Evolutionary conservation across 2,113 vertebrate genomes (phyloP).

Genomic region (Hydrochoerus hydrochaeris): DNA sequence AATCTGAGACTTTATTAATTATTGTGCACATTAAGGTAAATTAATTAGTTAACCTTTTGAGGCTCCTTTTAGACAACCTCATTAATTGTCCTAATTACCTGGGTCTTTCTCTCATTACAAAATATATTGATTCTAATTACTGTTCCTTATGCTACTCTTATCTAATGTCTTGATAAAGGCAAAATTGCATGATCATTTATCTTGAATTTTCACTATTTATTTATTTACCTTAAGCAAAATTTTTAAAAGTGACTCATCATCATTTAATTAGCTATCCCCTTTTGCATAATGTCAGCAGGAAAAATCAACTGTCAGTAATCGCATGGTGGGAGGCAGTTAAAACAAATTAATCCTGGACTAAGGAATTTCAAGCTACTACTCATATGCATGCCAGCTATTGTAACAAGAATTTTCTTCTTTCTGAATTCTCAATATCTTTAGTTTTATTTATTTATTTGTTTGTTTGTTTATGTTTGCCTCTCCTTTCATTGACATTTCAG

Average conservation of each 20-base stretch:
- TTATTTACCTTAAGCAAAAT: constrained; percentile 19
- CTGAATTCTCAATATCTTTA: neutral
- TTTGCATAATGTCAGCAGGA: neutral
- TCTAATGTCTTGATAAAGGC: constrained; percentile 37
- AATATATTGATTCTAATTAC: constrained; percentile 79
- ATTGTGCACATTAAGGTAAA: constrained; percentile 79
- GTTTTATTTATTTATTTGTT: neutral
- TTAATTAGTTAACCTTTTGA: constrained; percentile 84
- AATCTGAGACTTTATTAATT: constrained; percentile 69
- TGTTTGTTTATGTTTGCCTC: neutral
- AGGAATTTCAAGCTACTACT: constrained; percentile 6
- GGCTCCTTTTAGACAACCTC: constrained; percentile 75
- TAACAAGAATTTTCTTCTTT: neutral
- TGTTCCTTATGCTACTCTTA: constrained; percentile 37
- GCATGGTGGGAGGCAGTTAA: neutral
- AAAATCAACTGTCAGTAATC: constrained; percentile 35
- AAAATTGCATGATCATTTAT: constrained; percentile 58
- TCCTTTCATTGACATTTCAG: neutral
- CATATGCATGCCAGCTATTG: neutral
- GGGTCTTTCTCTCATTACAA: constrained; percentile 65
- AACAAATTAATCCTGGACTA: neutral
- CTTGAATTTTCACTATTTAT: constrained; percentile 26
- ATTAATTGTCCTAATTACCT: constrained; percentile 82
- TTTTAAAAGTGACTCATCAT: constrained; percentile 39
- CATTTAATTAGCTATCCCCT: constrained; percentile 54